Base-by-base conservation (phyloP, 2,888 invertebrate genomes). In the Himalopsyche kuldschensis region DNA sequence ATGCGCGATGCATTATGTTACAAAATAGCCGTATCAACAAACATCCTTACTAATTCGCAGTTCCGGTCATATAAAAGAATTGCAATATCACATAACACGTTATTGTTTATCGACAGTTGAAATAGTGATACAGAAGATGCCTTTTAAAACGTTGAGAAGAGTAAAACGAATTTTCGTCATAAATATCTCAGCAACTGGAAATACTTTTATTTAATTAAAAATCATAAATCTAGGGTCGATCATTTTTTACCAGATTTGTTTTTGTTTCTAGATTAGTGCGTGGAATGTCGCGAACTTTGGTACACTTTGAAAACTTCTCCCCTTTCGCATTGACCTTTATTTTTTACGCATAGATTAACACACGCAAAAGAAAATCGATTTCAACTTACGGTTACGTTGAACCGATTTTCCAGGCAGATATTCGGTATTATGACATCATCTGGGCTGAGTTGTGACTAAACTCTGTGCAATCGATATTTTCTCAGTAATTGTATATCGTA, bases 351-450 rank as follows among this genome's bases (percentile, higher is more conserved):
- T 69, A 69, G 69, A 69, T 69, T 69, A 69, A 69, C 69, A 27
- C 30, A 27, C 30, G 24, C 63, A 63, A 63, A 69, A 48, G 31
- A 63, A 41, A 41, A 78, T 78, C 78, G 46, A 69, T 82, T 82
- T 63, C 35, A 46, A 78, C 55, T 75, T 80, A 79, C 55, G 69
- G 80, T 80, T 69, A 80, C 32, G 80, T 80, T 63, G 77, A 77
- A 63, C 35, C 69, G 77, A 80, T 75, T 82, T 79, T 81, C 78
- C 81, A 35, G 75, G 75, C 75, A 77, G 83, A 84, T 84, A 85
- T 84, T 82, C 27, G 41, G 80, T 75, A 76, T 63, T 82, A 86
- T 86, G 86, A 86, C 86, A 86, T 86, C 86, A 86, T 31, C 41
- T 79, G 75, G 32, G 31, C 47, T 69, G 27, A 20, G 48, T 81